Percentiles rank a stretch among this genome's conserved stretches.
Conservation (phyloP, 2,888 invertebrate genomes). For the Podotricha telesiphe region DNA sequence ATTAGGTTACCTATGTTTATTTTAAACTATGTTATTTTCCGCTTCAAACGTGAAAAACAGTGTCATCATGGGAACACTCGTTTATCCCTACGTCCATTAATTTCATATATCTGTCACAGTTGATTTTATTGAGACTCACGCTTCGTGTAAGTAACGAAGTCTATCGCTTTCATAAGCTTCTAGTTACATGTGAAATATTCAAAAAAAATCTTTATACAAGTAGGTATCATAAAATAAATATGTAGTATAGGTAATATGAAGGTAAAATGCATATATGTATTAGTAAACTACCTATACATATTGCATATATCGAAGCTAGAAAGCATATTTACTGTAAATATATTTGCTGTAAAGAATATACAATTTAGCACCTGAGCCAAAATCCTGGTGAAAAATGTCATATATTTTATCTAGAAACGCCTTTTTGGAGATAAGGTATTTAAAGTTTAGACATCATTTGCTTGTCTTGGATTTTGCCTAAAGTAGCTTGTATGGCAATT, state of each 20-base stretch:
- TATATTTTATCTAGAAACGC: too few species aligned
- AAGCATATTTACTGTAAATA: too few species aligned
- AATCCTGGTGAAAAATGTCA: too few species aligned
- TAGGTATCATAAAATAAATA: not conserved
- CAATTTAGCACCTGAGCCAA: too few species aligned
- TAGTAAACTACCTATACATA: too few species aligned
- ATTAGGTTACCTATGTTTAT: not conserved
- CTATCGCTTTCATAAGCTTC: conserved; percentile 17
- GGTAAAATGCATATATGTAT: too few species aligned
- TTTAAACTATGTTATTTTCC: conserved; percentile 1
- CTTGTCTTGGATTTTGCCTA: too few species aligned
- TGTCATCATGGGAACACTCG: not conserved
- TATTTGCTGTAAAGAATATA: too few species aligned
- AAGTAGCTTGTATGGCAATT: too few species aligned
- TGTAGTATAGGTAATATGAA: not conserved
- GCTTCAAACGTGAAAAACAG: not conserved
- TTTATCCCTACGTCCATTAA: conserved; percentile 11
- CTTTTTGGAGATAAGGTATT: too few species aligned
- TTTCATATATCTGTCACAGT: conserved; percentile 19
- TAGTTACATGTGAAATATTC: not conserved
- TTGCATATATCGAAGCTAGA: too few species aligned
- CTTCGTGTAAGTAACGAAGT: conserved; percentile 12
- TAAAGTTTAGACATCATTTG: too few species aligned
- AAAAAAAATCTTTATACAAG: conserved; percentile 6
- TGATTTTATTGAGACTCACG: conserved; percentile 18